A percentile compares a stretch with the other conserved stretches of the same genome.
These are phyloP conservation scores for Scaptodrosophila latifasciaeformis DNA, from an alignment of 2,888 invertebrate genomes.

Conservation along the genomic window DNA sequence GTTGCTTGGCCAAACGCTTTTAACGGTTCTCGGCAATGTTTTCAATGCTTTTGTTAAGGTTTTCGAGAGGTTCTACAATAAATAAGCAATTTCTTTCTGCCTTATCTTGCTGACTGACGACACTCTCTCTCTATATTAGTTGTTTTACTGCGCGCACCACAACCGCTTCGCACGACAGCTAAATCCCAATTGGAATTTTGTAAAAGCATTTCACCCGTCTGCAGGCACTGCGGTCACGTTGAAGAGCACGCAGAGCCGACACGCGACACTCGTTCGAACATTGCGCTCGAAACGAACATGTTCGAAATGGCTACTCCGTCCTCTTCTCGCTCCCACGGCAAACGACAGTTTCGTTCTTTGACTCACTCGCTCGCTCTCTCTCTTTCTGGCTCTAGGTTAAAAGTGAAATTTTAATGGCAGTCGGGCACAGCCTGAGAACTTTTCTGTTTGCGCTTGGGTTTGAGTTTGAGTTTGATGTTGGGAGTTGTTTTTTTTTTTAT, in stretches of 20 bases:
- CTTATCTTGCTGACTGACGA: background rate
- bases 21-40: conserved; percentile 32
- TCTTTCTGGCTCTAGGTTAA: conserved; percentile 30
- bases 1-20: conserved; percentile 32
- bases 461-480: background rate
- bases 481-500: too few species aligned
- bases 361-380: too few species aligned
- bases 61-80: too few species aligned
- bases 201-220: conserved; percentile 68
- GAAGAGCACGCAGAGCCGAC: conserved; percentile 62
- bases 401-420: conserved; percentile 49
- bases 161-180: conserved; percentile 46
- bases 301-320: conserved; percentile 15
- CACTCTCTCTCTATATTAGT: background rate
- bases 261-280: conserved; percentile 45
- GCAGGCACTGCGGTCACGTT: conserved; percentile 65
- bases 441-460: background rate
- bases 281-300: conserved; percentile 23
- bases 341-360: too few species aligned
- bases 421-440: background rate
- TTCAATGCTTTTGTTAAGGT: conserved; percentile 12
- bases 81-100: too few species aligned
- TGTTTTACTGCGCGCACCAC: background rate
- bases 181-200: conserved; percentile 70
- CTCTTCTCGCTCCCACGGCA: too few species aligned